Percentiles rank a stretch among this genome's conserved stretches.
These are phyloP conservation scores for Cotesia congregata DNA, from an alignment of 2,888 invertebrate species.

Conservation along the genomic window DNA sequence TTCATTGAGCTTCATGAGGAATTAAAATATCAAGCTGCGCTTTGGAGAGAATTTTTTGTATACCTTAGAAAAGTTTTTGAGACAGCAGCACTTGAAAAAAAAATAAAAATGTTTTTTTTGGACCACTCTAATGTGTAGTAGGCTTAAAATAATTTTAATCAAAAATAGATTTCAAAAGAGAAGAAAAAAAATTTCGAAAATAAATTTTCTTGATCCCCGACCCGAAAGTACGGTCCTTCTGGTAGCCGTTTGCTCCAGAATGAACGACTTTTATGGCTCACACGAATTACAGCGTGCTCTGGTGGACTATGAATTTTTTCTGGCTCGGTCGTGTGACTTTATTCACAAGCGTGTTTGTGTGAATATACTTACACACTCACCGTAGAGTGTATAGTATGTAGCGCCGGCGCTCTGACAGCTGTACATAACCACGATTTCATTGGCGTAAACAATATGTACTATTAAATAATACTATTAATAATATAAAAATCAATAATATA, in stretches of 20 bases:
- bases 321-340: neutral
- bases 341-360: neutral
- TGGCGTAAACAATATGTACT: neutral
- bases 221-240: neutral
- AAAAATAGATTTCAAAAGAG: too few species aligned
- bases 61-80: too few species aligned
- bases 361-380: neutral
- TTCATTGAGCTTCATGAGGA: too few species aligned
- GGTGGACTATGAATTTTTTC: neutral
- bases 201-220: conserved; percentile 15
- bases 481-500: neutral
- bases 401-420: neutral
- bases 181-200: too few species aligned
- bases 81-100: too few species aligned
- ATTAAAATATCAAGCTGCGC: too few species aligned
- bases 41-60: too few species aligned
- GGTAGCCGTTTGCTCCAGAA: neutral
- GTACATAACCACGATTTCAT: neutral
- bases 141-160: too few species aligned
- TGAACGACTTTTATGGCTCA: neutral
- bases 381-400: neutral
- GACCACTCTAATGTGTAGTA: too few species aligned
- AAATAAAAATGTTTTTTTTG: too few species aligned
- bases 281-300: neutral
- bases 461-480: neutral